Evolutionary conservation across 2,888 invertebrate species (phyloP), one percentile per base, ranked within the genome.

Genomic region (Trichopoda pennipes): DNA sequence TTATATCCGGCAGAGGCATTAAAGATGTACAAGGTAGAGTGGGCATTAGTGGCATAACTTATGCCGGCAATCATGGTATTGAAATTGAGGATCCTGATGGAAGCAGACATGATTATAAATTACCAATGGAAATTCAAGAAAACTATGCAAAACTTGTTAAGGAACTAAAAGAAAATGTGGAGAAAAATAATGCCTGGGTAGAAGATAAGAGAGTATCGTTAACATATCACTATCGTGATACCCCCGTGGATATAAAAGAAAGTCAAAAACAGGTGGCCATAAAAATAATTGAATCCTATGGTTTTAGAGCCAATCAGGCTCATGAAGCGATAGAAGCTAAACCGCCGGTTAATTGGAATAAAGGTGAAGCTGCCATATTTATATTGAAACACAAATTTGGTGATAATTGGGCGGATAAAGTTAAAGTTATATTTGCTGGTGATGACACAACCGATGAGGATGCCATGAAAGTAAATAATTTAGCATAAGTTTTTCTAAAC

Each of bases 381-480:
- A 95, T 96, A 83, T 90, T 95, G 19, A 92, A 94, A 64, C 94
- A 94, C 0, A 93, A 94, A 16, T 95, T 95, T 86, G 95, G 95
- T 0, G 92, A 94, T 0, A 93, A 95, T 87, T 95, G 95, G 95
- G 92, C 93, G 74, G 93, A 94, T 86, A 89, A 94, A 58, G 93
- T 94, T 68, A 92, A 94, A 84, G 94, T 96, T 84, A 95, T 97
- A 82, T 97, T 97, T 87, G 96, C 95, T 42, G 97, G 97, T 81
- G 97, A 97, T 90, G 97, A 97, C 90, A 94, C 94, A 75, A 97
- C 97, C 0, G 97, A 97, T 88, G 97, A 97, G 91, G 97, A 97
- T 90, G 97, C 96, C 47, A 97, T 97, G 96, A 92, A 94, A 93
- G 96, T 96, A 89, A 87, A 87, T 85, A 12, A 32, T 16, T 51